phyloP scores from a whole-genome alignment of 2,888 invertebrate species.

The Campoplex nolae region DNA sequence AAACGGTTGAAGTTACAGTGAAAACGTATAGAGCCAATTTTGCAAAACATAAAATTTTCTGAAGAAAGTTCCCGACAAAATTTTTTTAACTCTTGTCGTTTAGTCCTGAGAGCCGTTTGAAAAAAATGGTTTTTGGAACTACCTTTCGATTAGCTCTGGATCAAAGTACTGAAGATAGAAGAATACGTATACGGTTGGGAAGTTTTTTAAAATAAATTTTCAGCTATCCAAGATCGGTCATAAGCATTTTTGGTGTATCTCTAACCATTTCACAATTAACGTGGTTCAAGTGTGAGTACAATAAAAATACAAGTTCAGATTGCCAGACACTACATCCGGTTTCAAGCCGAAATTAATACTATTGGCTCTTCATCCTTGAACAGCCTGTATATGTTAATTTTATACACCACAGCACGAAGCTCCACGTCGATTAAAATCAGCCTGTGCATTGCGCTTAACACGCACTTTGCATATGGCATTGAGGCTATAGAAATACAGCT shows the following conservation, averaged over 20 bases:
- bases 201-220: neutral
- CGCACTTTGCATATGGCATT: constrained; percentile 26
- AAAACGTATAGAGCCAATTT: neutral
- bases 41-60: neutral
- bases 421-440: constrained; percentile 53
- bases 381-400: constrained; percentile 20
- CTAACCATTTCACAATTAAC: neutral
- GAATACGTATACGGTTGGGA: neutral
- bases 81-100: neutral
- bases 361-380: neutral
- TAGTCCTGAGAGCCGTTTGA: neutral
- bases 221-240: neutral
- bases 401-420: constrained; percentile 34
- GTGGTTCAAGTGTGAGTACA: neutral
- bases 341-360: neutral
- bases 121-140: neutral
- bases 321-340: neutral
- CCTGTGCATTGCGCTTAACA: constrained; percentile 16
- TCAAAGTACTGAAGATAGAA: neutral
- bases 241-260: neutral
- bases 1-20: neutral
- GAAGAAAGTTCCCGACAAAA: neutral
- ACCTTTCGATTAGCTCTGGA: neutral
- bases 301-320: neutral
- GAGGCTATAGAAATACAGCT: constrained; percentile 28